These are phyloP conservation scores for Heliconius aoede DNA, from an alignment of 2,888 invertebrate genomes.

Conservation along the genomic window DNA sequence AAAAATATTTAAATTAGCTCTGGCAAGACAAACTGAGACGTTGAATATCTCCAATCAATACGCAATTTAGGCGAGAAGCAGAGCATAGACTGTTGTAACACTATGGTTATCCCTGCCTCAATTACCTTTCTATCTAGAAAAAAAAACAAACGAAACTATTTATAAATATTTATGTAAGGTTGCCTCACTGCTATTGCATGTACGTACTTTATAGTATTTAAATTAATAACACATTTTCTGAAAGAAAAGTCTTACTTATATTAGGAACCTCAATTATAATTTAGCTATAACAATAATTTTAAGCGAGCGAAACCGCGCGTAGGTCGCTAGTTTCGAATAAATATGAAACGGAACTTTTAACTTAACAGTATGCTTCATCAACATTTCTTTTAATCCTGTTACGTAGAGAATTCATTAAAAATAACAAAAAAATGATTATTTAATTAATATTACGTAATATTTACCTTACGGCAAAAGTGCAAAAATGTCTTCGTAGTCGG, in stretches of 20 bases:
- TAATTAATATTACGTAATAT: not conserved
- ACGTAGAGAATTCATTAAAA: no score
- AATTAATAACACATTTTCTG: no score
- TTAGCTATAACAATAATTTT: no score
- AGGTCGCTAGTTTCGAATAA: not conserved
- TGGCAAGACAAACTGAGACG: not conserved
- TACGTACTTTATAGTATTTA: no score
- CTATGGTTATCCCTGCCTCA: no score
- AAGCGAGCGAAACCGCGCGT: no score
- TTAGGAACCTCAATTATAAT: no score
- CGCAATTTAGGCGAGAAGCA: not conserved
- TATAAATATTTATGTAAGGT: no score
- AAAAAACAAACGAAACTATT: no score
- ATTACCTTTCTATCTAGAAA: no score
- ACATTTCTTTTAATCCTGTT: no score
- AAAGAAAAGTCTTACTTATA: slow-evolving; percentile 10
- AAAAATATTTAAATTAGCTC: not conserved
- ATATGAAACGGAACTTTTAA: not conserved
- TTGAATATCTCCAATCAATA: not conserved
- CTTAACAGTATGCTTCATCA: not conserved
- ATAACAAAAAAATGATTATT: not conserved
- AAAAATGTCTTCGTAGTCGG: slow-evolving; percentile 93
- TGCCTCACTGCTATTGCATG: no score
- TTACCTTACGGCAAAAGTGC: slow-evolving; percentile 92
- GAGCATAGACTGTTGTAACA: not conserved